Evolutionary conservation across 1,140 invertebrate species (phyloP), one percentile per base, ranked within the genome.

Genomic region (Micrasema minimum): DNA sequence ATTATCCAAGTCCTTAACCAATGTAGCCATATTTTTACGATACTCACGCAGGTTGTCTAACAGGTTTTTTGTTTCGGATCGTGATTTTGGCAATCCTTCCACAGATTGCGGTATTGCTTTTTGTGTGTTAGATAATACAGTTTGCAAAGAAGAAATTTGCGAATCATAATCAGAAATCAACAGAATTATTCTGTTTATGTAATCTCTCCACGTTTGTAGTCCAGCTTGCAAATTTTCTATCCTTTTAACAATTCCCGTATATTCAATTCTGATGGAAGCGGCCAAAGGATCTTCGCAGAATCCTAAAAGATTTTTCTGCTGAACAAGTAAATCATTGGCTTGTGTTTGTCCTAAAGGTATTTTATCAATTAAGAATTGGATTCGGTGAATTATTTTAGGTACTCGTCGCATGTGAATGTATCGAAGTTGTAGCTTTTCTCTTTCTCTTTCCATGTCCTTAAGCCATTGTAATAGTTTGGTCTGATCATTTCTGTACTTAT

Each of bases 191-290:
- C 88, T 85, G 37, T 86, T 81, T 0, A 93, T 79, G 77, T 91
- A 92, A 70, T 91, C 89, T 45, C 87, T 87, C 91, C 95, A 96
- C 0, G 93, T 96, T 74, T 93, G 89, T 0, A 97, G 81, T 37
- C 90, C 90, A 22, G 93, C 93, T 75, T 90, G 87, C 12, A 94
- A 79, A 77, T 94, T 95, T 14, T 88, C 87, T 7, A 94, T 87
- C 55, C 93, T 83, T 76, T 95, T 91, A 1, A 83, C 86, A 9
- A 91, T 89, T 1, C 92, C 90, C 2, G 89, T 88, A 68, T 93
- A 89, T 79, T 95, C 93, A 86, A 93, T 92, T 53, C 90, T 87
- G 9, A 95, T 88, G 0, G 92, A 92, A 0, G 90, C 88, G 9
- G 90, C 89, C 12, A 93, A 82, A 0, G 90, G 87, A 69, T 93